Evolutionary conservation across 2,113 vertebrate genomes (phyloP), one percentile per base, ranked within the genome.

Genomic region (Rhea americana): DNA sequence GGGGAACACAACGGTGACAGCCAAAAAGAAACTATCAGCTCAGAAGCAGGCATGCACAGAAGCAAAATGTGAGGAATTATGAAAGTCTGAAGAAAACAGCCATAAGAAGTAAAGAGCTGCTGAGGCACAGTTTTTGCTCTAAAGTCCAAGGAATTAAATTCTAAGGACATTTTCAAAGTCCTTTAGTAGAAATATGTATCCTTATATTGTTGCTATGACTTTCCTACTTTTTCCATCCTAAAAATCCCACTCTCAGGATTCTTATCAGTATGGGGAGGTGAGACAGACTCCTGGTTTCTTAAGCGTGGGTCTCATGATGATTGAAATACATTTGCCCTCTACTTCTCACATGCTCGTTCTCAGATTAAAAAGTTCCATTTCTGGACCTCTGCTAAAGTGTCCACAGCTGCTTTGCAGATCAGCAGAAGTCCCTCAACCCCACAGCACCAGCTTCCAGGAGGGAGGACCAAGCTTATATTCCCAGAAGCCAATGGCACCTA

Each of bases 241-340:
- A 66, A 90, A 82, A 45, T 45, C 48, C 51, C 11, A 16, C 50
- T 20, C 22, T 15, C 22, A 9, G 17, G 19, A 74, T 62, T 85
- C 43, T 83, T 70, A 67, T 25, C 62, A 35, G 22, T 22, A 48
- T 7, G 5, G 71, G 5, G 51, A 75, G 50, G 32, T 1, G 4
- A 76, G 39, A 8, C 45, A 70, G 55, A 35, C 45, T 61, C 28
- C 55, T 45, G 70, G 45, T 55, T 26, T 25, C 43, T 45, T 45
- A 90, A 53, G 19, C 37, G 63, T 48, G 48, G 35, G 41, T 28
- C 19, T 66, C 3, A 0, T 0, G 1, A 25, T 15, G 28, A 48
- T 58, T 56, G 53, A 7, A 72, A 13, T n/a, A 79, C 32, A 13
- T 89, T 83, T 63, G 26, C 22, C 7, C 25, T 62, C 59, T 9